phyloP scores from a whole-genome alignment of 2,888 invertebrate genomes.

The Pantelozetes paolii region DNA sequence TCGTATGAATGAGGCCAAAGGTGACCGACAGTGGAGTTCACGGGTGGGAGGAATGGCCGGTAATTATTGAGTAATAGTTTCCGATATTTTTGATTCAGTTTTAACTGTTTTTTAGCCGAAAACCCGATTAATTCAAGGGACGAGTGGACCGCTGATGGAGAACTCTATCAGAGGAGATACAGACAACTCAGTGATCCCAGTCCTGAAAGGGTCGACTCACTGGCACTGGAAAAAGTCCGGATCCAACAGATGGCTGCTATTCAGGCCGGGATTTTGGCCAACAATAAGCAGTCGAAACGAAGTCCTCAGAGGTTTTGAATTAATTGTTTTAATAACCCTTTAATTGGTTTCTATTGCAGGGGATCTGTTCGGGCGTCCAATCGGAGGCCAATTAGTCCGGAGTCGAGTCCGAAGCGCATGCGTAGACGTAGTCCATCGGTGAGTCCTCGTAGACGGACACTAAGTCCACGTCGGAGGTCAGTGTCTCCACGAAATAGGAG shows the following conservation, averaged over 20 bases:
- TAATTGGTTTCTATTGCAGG: no score
- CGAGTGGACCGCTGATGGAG: neutral
- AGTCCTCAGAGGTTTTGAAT: neutral
- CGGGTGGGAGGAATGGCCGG: neutral
- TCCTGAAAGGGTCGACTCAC: neutral
- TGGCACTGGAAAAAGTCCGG: neutral
- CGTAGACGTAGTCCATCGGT: constrained; percentile 9
- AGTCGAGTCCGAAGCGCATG: constrained; percentile 3
- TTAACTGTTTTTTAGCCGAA: neutral
- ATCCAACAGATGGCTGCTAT: constrained; percentile 8
- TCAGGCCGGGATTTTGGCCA: neutral
- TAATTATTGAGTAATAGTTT: neutral
- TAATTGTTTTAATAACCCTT: no score
- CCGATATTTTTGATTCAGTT: neutral
- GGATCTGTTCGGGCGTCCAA: neutral
- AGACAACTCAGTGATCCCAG: neutral
- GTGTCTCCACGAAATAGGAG: neutral
- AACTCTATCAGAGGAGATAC: neutral
- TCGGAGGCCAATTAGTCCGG: neutral
- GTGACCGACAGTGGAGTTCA: neutral
- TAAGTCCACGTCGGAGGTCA: constrained; percentile 1
- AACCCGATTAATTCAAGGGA: neutral
- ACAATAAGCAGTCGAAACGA: neutral
- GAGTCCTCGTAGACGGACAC: neutral
- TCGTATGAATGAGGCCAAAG: neutral